Percentiles rank a stretch among this genome's conserved stretches.
These are phyloP conservation scores for Steinernema hermaphroditum DNA, from an alignment of 2,888 invertebrate species.

Conservation along the genomic window DNA sequence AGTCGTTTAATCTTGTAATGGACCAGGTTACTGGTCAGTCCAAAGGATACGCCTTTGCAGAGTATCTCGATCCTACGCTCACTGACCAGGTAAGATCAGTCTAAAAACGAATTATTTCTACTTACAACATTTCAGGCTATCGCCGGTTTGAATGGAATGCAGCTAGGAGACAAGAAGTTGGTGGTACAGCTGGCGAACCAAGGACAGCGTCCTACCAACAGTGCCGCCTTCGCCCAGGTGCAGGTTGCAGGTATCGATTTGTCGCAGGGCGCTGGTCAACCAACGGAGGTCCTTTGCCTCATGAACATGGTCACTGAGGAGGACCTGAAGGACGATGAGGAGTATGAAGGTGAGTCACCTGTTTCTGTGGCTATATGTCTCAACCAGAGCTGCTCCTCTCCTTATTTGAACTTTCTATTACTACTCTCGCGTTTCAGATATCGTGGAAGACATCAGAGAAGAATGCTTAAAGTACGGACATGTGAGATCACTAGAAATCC, in stretches of 20 bases:
- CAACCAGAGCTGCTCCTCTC: too few species aligned
- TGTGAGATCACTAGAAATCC: constrained; percentile 95
- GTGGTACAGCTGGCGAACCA: constrained; percentile 97
- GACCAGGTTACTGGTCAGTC: constrained; percentile 97
- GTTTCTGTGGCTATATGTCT: neutral
- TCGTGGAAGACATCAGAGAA: constrained; percentile 94
- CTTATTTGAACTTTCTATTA: neutral
- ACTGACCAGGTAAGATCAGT: constrained; percentile 76
- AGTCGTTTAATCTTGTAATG: constrained; percentile 97
- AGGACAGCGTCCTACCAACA: constrained; percentile 77
- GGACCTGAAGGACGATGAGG: constrained; percentile 92
- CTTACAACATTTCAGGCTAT: constrained; percentile 86
- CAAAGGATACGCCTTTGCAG: constrained; percentile 99
- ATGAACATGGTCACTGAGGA: constrained; percentile 96
- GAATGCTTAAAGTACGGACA: constrained; percentile 94
- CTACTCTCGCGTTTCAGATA: constrained; percentile 73
- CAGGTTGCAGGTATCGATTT: constrained; percentile 86
- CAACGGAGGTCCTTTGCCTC: constrained; percentile 86
- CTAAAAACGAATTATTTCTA: neutral
- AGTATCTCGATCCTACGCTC: constrained; percentile 93
- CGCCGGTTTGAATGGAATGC: constrained; percentile 97
- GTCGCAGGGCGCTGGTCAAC: constrained; percentile 80
- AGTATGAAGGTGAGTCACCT: constrained; percentile 77
- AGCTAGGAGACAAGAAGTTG: constrained; percentile 94
- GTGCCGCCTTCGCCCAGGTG: constrained; percentile 32